Conservation (phyloP, 1,140 invertebrate genomes). For the Cotesia glomerata region DNA sequence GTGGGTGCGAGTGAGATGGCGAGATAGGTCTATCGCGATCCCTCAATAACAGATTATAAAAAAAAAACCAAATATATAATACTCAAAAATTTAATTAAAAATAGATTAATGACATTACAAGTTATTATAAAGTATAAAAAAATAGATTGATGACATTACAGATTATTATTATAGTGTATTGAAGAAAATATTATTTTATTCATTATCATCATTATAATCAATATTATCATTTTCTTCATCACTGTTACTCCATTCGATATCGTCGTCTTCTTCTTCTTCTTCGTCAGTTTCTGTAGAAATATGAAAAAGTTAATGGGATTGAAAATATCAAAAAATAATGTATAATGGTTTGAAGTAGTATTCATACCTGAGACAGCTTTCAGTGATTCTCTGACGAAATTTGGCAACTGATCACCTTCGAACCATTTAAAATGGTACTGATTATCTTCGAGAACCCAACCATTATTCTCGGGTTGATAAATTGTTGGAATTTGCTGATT, state of each 20-base stretch:
- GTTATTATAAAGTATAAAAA: no score
- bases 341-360: not conserved
- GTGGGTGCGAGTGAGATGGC: not conserved
- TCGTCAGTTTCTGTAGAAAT: slow-evolving; percentile 21
- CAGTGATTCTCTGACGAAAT: not conserved
- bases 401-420: slow-evolving; percentile 12
- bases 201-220: slow-evolving; percentile 10
- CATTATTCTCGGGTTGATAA: slow-evolving; percentile 7
- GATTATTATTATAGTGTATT: no score
- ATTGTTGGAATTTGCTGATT: slow-evolving; percentile 7
- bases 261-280: slow-evolving; percentile 19
- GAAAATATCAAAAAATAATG: not conserved
- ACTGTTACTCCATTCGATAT: slow-evolving; percentile 17
- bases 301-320: slow-evolving; percentile 15
- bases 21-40: no score
- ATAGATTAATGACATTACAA: no score
- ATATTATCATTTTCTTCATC: slow-evolving; percentile 11
- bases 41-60: no score
- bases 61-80: no score
- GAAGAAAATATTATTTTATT: slow-evolving; percentile 5
- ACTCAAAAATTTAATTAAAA: no score
- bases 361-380: not conserved
- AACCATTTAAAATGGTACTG: slow-evolving; percentile 27
- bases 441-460: slow-evolving; percentile 5
- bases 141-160: no score